phyloP scores from a whole-genome alignment of 35 echinoderm and acorn worm species.

The Lytechinus pictus region DNA sequence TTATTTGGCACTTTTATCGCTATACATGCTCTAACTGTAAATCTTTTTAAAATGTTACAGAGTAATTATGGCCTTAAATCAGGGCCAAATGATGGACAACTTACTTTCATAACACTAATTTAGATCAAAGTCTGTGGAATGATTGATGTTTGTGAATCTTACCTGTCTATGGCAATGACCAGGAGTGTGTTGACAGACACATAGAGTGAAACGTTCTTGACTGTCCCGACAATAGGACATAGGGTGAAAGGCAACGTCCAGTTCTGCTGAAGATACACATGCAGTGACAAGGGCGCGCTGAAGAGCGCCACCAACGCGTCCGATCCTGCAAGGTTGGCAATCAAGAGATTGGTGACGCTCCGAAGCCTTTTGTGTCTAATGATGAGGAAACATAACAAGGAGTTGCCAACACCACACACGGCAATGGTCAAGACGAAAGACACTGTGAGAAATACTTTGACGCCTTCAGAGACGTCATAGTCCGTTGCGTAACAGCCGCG shows the following conservation, averaged over 20 bases:
- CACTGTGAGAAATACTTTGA: slow-evolving; percentile 73
- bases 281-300: slow-evolving; percentile 73
- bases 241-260: slow-evolving; percentile 74
- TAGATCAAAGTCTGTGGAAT: neutral
- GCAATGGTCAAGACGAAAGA: slow-evolving; percentile 76
- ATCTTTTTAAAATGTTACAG: too few relatives aligned
- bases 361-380: slow-evolving; percentile 73
- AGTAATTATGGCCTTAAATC: too few relatives aligned
- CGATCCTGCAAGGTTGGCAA: slow-evolving; percentile 86
- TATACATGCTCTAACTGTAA: too few relatives aligned
- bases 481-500: neutral
- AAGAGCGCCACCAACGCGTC: slow-evolving; percentile 84
- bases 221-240: slow-evolving; percentile 73
- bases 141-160: slow-evolving; percentile 5
- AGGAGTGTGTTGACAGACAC: slow-evolving; percentile 95
- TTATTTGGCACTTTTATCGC: too few relatives aligned
- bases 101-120: too few relatives aligned
- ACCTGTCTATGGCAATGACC: slow-evolving; percentile 94
- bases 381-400: slow-evolving; percentile 79
- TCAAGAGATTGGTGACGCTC: slow-evolving; percentile 91
- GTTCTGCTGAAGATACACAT: slow-evolving; percentile 65
- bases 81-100: too few relatives aligned
- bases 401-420: slow-evolving; percentile 85
- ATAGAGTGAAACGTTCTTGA: slow-evolving; percentile 80
- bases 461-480: neutral